Evolutionary conservation across 1,140 invertebrate genomes (phyloP).

Genomic region (Pogonomyrmex barbatus): DNA sequence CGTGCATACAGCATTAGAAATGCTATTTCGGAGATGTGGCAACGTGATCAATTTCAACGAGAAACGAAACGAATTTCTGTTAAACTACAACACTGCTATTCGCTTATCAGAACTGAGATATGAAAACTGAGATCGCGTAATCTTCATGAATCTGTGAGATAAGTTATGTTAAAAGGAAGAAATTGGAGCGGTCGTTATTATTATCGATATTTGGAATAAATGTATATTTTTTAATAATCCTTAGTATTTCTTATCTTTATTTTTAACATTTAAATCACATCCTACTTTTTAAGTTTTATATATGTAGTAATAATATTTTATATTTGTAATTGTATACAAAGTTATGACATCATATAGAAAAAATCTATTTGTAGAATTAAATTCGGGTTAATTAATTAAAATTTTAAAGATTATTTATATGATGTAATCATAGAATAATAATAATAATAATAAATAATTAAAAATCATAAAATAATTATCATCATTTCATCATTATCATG

Average conservation of each 20-base stretch:
- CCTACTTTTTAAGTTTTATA: not conserved
- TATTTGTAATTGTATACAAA: constrained; percentile 3
- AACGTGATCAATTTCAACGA: not conserved
- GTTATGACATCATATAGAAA: not conserved
- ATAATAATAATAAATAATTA: not conserved
- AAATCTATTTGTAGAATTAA: not conserved
- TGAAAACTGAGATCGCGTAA: not conserved
- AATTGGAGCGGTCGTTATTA: not conserved
- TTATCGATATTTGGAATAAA: not conserved
- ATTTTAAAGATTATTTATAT: constrained; percentile 14
- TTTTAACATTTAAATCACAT: not conserved
- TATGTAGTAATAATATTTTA: not conserved
- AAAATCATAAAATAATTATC: not conserved
- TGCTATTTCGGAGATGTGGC: not conserved
- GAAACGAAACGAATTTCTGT: not conserved
- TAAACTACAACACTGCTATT: not conserved
- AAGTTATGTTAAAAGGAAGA: constrained; percentile 6
- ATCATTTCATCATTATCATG: no score
- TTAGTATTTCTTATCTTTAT: no score
- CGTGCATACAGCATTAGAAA: not conserved
- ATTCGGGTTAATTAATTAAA: not conserved
- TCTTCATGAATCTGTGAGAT: not conserved
- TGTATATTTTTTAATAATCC: not conserved
- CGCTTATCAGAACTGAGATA: not conserved
- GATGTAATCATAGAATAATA: constrained; percentile 4